Conservation (phyloP, 2,797 vertebrate genomes). For the Gallinago stenura region DNA sequence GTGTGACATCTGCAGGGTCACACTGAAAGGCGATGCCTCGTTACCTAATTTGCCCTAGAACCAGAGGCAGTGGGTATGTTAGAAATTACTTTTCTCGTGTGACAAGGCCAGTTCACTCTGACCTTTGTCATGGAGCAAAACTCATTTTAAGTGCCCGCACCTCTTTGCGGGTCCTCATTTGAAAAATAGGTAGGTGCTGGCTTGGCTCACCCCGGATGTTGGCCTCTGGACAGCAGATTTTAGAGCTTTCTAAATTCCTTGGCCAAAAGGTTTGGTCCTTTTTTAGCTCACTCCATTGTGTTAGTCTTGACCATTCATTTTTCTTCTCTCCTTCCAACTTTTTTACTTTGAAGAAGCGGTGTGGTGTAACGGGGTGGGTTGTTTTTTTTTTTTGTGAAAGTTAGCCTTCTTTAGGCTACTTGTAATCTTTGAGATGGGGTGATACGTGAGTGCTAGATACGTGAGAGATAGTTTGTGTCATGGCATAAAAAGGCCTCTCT, state of each 20-base stretch:
- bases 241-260: background rate
- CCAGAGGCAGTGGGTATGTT: no score
- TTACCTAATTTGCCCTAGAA: background rate
- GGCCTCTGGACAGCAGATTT: background rate
- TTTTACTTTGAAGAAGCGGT: background rate
- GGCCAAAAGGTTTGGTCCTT: background rate
- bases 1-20: background rate
- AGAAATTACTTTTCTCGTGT: background rate
- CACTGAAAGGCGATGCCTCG: background rate
- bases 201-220: background rate
- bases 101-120: background rate
- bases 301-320: background rate
- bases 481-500: background rate
- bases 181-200: background rate
- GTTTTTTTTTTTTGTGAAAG: background rate
- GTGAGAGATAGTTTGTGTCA: background rate
- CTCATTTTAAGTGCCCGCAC: no score
- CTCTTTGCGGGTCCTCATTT: background rate
- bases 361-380: no score
- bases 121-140: background rate
- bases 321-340: background rate
- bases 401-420: background rate
- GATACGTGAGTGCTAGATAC: accelerated
- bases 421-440: background rate
- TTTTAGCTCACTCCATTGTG: background rate